These are phyloP conservation scores for Pogoniulus pusillus DNA, from an alignment of 2,797 vertebrate genomes.

Conservation along the genomic window DNA sequence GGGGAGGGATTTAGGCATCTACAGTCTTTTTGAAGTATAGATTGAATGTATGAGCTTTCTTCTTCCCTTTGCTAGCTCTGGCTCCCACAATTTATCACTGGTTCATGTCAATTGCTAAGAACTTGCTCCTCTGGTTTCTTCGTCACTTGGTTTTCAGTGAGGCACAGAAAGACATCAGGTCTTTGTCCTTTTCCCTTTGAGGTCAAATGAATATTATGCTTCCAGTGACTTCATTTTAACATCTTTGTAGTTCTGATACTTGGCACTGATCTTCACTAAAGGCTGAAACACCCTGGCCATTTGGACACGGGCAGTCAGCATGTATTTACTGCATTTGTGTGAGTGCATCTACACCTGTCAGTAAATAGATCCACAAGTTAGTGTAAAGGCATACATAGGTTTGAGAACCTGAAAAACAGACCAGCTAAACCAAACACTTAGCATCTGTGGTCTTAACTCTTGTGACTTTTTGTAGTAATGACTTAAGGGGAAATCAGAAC, in stretches of 20 bases:
- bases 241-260: background rate
- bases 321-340: background rate
- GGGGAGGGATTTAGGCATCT: background rate
- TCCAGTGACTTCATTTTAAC: slow-evolving; percentile 10
- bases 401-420: background rate
- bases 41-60: background rate
- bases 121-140: background rate
- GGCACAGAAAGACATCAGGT: slow-evolving; percentile 3
- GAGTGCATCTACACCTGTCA: background rate
- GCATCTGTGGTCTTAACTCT: background rate
- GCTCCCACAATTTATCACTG: background rate
- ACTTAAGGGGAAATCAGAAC: background rate
- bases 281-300: background rate
- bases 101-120: background rate
- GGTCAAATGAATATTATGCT: background rate
- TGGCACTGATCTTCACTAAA: background rate
- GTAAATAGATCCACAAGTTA: background rate
- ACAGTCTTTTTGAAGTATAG: slow-evolving; percentile 26
- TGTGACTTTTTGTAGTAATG: background rate
- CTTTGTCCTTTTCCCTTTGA: slow-evolving; percentile 13
- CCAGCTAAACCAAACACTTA: background rate
- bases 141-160: background rate
- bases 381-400: background rate
- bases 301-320: background rate
- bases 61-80: background rate